Percentiles rank a stretch among this genome's conserved stretches.
These are phyloP conservation scores for Bugula neritina DNA, from an alignment of 2,888 invertebrate species.

Conservation along the genomic window DNA sequence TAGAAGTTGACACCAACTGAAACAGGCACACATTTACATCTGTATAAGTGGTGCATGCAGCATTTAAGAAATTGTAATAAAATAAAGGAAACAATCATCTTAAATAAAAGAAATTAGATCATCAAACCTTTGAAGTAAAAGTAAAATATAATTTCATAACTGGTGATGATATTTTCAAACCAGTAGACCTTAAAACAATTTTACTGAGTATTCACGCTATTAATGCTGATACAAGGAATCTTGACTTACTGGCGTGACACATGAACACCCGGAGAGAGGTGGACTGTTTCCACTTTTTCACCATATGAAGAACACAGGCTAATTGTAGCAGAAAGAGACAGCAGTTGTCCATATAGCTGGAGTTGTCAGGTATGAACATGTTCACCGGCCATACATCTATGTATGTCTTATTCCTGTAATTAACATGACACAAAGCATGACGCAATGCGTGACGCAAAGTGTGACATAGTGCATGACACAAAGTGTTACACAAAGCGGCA, in stretches of 20 bases:
- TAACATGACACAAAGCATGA: conserved; percentile 31
- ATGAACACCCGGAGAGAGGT: conserved; percentile 76
- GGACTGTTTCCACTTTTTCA: conserved; percentile 62
- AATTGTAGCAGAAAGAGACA: conserved; percentile 90
- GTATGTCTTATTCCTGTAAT: conserved; percentile 64
- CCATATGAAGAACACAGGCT: conserved; percentile 89
- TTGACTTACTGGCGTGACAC: conserved; percentile 58
- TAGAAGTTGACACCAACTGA: not conserved
- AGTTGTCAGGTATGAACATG: conserved; percentile 71
- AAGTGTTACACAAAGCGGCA: no score
- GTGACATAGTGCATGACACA: not conserved
- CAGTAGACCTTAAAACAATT: no score
- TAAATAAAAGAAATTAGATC: no score
- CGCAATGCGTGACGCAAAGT: no score
- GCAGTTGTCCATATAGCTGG: conserved; percentile 80
- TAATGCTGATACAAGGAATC: not conserved
- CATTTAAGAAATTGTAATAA: not conserved
- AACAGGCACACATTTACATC: not conserved
- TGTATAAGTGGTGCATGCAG: not conserved
- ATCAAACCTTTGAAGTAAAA: no score
- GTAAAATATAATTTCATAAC: no score
- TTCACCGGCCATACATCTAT: conserved; percentile 98
- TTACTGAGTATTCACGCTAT: no score
- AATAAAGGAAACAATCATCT: not conserved
- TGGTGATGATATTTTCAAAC: no score